Percentiles rank a stretch among this genome's conserved stretches.
phyloP scores from a whole-genome alignment of 2,797 vertebrate genomes.

The Mustela erminea region DNA sequence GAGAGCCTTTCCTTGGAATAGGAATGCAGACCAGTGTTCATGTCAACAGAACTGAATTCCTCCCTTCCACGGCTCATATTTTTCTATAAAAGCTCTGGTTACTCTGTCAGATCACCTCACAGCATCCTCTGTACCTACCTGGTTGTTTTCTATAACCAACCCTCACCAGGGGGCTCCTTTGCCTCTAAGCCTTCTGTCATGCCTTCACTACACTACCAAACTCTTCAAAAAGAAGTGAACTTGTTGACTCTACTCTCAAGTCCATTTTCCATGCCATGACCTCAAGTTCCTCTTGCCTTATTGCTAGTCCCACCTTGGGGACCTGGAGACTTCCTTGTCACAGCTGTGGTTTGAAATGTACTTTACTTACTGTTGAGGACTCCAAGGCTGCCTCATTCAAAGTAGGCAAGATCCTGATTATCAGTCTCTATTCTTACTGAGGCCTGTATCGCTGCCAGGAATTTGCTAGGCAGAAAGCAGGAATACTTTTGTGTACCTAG shows the following conservation, averaged over 20 bases:
- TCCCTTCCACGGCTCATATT: background rate
- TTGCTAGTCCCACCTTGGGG: background rate
- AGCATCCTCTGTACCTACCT: no score
- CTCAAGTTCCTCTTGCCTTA: background rate
- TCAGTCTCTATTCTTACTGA: background rate
- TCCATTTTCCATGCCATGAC: background rate
- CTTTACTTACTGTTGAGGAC: accelerated
- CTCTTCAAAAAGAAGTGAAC: background rate
- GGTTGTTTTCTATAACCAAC: background rate
- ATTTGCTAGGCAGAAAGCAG: background rate
- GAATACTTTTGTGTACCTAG: accelerated
- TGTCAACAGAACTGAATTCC: background rate
- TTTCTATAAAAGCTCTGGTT: background rate
- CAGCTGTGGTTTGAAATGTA: background rate
- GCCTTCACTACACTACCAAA: background rate
- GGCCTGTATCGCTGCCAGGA: accelerated
- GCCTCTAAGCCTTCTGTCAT: background rate
- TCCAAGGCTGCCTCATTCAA: background rate
- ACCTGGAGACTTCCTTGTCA: background rate
- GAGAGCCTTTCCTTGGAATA: background rate
- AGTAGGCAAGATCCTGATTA: background rate
- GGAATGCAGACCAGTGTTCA: background rate
- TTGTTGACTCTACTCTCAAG: background rate
- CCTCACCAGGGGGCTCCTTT: background rate
- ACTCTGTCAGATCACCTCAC: background rate